These are phyloP conservation scores for Thamnophis elegans DNA, from an alignment of 2,797 vertebrate species.

Conservation along the genomic window DNA sequence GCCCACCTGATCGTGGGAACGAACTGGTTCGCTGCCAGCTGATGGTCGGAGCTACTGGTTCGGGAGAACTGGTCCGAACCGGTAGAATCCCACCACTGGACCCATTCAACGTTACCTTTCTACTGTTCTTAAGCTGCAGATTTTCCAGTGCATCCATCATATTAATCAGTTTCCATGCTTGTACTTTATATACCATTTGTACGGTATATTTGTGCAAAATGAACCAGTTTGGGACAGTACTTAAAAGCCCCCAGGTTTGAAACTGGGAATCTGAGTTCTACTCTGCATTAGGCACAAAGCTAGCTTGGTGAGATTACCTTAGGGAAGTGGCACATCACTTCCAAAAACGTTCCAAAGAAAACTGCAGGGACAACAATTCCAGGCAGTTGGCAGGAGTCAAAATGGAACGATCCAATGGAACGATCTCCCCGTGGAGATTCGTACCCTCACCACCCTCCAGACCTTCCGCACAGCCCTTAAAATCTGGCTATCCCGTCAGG, in stretches of 20 bases:
- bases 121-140: neutral
- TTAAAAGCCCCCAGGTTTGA: neutral
- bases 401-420: no score
- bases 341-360: neutral
- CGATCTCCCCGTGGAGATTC: no score
- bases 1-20: no score
- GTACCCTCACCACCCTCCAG: no score
- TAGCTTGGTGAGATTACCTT: neutral
- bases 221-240: neutral
- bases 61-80: no score
- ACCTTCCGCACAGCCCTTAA: no score
- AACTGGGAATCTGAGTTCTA: neutral
- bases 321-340: neutral
- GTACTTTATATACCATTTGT: neutral
- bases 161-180: neutral
- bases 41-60: no score
- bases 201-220: neutral
- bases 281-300: neutral
- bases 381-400: neutral
- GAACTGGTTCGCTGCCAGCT: no score
- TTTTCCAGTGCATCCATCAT: neutral
- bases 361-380: neutral
- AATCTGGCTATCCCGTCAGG: no score
- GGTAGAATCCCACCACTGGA: neutral
- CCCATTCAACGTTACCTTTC: neutral